Base-by-base conservation (phyloP, 92 coral and sea anemone species). In the Phenganax stokvisi region DNA sequence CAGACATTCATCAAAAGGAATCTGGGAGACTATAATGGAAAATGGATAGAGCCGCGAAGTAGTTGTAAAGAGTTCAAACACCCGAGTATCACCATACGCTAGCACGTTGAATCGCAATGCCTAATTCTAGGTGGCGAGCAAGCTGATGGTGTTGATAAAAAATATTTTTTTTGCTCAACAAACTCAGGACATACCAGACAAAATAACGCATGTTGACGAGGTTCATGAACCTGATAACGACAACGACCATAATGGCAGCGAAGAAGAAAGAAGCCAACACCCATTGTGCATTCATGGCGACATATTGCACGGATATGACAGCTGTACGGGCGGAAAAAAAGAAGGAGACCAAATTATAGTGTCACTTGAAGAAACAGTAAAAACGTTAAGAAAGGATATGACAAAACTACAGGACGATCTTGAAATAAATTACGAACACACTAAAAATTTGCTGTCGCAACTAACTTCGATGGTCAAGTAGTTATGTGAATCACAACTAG, bases 171-270 rank as follows among this genome's bases (percentile, higher is more conserved):
- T 28, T 51, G 75, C 75, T n/a, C 53, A 51, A 56, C 12, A 13
- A 57, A 55, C 9, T 81, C 17, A 56, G 12, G 25, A 30, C 17
- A 59, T 59, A 15, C 65, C 17, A 12, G 65, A 59, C 17, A 27
- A 59, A 59, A 59, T 59, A 27, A 59, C 13, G 13, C 12, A 27
- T 27, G 65, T 12, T 10, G 65, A 59, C 12, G 65, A 59, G 17
- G 6, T 27, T 12, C 6, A 15, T 59, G 12, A 12, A 59, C 17
- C 17, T 6, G 6, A 57, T 71, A 54, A 62, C 64, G 88, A 63
- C 63, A 72, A 79, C 79, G 54, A 82, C 79, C 16, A 53, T 16
- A 60, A 79, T 54, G 10, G 72, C 37, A 57, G 83, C 79, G 13
- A 9, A 29, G 64, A 27, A 52, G 71, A 57, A 79, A 25, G 37